Conservation (phyloP, 2,888 invertebrate species). For the Pollenia angustigena region DNA sequence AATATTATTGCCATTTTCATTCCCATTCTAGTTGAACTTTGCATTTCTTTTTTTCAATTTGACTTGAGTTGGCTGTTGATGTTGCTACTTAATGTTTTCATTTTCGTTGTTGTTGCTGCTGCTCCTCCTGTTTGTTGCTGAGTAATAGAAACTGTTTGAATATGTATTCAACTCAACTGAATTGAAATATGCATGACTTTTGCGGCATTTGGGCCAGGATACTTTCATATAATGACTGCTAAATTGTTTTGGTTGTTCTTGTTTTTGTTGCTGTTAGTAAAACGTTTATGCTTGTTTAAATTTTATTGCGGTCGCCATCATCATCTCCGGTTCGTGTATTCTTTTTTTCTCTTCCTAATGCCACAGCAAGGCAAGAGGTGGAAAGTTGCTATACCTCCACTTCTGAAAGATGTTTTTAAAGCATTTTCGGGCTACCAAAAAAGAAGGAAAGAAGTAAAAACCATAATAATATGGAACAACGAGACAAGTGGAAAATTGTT, state of each 20-base stretch:
- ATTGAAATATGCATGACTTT: conserved; percentile 66
- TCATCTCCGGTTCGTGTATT: conserved; percentile 62
- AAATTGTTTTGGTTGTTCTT: conserved; percentile 56
- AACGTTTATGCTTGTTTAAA: conserved; percentile 72
- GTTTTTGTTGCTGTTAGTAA: conserved; percentile 52
- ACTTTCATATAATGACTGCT: conserved; percentile 62
- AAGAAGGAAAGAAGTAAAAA: background rate
- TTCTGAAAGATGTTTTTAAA: background rate
- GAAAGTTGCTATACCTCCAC: background rate
- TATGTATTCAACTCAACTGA: conserved; percentile 29
- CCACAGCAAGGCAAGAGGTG: background rate
- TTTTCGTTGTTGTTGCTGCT: conserved; percentile 48
- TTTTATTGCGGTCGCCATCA: conserved; percentile 74
- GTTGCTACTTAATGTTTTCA: conserved; percentile 46
- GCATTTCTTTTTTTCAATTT: background rate
- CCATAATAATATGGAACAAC: conserved; percentile 22
- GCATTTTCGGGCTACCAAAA: conserved; percentile 13
- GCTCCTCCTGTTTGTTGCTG: background rate
- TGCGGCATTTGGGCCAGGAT: conserved; percentile 71
- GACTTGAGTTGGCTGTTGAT: conserved; percentile 40
- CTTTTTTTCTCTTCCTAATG: conserved; percentile 5
- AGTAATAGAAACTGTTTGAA: conserved; percentile 63
- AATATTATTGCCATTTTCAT: conserved; percentile 41
- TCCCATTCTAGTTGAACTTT: conserved; percentile 23
- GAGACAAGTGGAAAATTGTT: conserved; percentile 45